These are phyloP conservation scores for Chrysodeixis includens DNA, from an alignment of 2,888 invertebrate genomes.

Conservation along the genomic window DNA sequence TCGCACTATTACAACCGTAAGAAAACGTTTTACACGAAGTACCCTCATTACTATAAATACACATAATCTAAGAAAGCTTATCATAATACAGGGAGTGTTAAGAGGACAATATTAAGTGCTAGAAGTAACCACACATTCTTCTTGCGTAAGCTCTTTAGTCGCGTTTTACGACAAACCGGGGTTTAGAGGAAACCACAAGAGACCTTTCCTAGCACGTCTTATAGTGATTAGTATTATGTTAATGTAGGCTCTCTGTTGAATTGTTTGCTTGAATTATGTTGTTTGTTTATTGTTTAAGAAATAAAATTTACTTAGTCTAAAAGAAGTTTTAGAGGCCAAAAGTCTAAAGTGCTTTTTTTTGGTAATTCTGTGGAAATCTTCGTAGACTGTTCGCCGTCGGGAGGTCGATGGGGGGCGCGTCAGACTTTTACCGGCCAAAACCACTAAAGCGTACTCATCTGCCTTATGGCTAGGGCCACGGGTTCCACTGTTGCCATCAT, in stretches of 20 bases:
- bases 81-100: conserved; percentile 30
- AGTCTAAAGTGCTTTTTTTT: no score
- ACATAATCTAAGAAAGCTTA: conserved; percentile 9
- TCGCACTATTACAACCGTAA: neutral
- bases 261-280: neutral
- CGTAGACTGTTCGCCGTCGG: no score
- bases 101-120: conserved; percentile 17
- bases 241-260: neutral
- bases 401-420: no score
- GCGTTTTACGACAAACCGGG: conserved; percentile 34
- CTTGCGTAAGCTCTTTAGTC: conserved; percentile 36
- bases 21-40: neutral
- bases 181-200: neutral
- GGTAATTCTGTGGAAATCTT: no score
- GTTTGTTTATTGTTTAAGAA: no score
- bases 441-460: no score
- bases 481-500: no score
- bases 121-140: conserved; percentile 40
- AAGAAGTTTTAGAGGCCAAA: no score
- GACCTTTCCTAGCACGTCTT: neutral
- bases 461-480: no score
- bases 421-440: no score
- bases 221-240: neutral
- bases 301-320: no score
- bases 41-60: neutral